phyloP scores from a whole-genome alignment of 2,797 vertebrate species.

The Rachycentron canadum region DNA sequence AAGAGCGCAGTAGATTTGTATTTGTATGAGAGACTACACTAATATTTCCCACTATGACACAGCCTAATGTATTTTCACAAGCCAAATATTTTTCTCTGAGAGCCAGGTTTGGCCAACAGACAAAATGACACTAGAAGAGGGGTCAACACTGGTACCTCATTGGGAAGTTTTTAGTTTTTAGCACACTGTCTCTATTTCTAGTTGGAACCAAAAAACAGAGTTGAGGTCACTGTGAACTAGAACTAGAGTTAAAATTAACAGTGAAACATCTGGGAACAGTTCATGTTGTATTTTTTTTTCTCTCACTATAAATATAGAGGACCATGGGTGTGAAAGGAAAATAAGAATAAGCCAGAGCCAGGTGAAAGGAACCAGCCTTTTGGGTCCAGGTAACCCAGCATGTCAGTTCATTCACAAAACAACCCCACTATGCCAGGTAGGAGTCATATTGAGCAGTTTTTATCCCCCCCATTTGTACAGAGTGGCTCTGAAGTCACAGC shows the following conservation, averaged over 20 bases:
- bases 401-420: constrained; percentile 56
- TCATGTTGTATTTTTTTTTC: not conserved
- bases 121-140: not conserved
- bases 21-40: not conserved
- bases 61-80: not conserved
- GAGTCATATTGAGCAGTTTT: constrained; percentile 36
- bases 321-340: not conserved
- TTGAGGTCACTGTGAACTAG: not conserved
- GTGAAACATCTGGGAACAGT: not conserved
- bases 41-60: constrained; percentile 25
- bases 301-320: not conserved
- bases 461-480: constrained; percentile 43
- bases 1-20: too few species aligned
- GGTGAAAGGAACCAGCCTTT: constrained; percentile 26
- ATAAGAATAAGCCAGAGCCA: constrained; percentile 14
- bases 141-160: too few species aligned
- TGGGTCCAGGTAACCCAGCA: constrained; percentile 33
- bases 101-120: not conserved
- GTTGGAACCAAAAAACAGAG: too few species aligned
- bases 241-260: not conserved
- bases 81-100: not conserved
- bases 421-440: constrained; percentile 15
- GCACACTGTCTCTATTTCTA: too few species aligned
- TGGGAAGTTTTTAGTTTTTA: too few species aligned
- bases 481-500: constrained; percentile 59